Conservation (phyloP, 2,113 vertebrate genomes). For the Muntiacus muntjak region DNA sequence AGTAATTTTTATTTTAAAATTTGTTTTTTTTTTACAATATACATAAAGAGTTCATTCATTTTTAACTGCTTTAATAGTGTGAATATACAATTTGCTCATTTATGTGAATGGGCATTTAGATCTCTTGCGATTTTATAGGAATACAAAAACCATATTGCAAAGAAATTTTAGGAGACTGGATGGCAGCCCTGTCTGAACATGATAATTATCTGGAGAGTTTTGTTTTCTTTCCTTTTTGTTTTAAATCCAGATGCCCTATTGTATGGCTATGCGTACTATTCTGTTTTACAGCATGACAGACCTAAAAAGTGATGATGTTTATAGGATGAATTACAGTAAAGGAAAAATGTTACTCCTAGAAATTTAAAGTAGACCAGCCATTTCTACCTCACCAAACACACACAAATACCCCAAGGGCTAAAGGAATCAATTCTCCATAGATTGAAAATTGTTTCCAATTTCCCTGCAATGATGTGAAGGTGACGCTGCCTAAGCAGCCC, state of each 20-base stretch:
- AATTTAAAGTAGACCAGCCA: rapidly evolving
- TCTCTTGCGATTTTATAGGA: neutral
- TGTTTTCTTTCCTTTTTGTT: neutral
- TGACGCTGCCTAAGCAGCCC: neutral
- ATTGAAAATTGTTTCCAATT: neutral
- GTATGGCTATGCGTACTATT: neutral
- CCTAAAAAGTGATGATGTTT: neutral
- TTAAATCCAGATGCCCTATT: neutral
- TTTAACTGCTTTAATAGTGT: neutral
- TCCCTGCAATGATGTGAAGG: neutral
- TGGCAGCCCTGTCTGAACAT: neutral
- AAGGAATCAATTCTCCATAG: neutral
- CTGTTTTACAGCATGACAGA: neutral
- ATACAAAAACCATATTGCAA: neutral
- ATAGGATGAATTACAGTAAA: neutral
- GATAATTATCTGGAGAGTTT: neutral
- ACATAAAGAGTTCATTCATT: neutral
- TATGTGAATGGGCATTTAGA: neutral
- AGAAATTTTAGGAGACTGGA: neutral
- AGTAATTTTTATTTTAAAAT: neutral
- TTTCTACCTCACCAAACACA: neutral
- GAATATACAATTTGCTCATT: neutral
- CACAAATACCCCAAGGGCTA: neutral
- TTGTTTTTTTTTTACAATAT: neutral
- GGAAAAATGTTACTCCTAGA: neutral